These are phyloP conservation scores for Rhopalosiphum maidis DNA, from an alignment of 1,140 invertebrate genomes.

Conservation along the genomic window DNA sequence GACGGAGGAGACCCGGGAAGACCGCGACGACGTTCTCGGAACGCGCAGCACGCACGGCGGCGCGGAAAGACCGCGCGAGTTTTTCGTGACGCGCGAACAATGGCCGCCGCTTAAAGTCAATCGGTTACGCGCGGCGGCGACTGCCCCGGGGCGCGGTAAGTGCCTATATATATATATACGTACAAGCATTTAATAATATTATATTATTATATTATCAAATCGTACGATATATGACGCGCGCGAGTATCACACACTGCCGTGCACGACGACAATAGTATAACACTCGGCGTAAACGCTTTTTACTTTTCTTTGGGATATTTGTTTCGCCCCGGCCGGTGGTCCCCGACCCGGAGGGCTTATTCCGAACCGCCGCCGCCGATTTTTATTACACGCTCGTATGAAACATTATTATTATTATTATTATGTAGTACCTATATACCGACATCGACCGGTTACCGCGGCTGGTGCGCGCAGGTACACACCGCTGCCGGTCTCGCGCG, in stretches of 20 bases:
- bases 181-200: too few relatives aligned
- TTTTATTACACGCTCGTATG: background rate
- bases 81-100: slow-evolving; percentile 40
- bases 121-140: slow-evolving; percentile 36
- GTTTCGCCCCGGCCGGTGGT: slow-evolving; percentile 42
- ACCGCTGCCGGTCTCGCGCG: background rate
- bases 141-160: background rate
- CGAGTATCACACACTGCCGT: too few relatives aligned
- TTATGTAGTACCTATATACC: background rate
- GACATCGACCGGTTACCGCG: background rate
- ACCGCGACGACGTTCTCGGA: slow-evolving; percentile 20
- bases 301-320: background rate
- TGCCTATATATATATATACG: too few relatives aligned
- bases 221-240: background rate
- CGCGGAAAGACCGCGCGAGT: background rate
- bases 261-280: background rate
- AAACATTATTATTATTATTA: background rate
- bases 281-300: background rate
- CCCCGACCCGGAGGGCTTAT: background rate
- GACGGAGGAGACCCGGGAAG: background rate
- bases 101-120: slow-evolving; percentile 44
- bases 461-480: background rate
- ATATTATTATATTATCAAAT: too few relatives aligned
- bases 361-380: background rate
- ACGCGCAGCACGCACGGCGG: background rate